Evolutionary conservation across 2,797 vertebrate species (phyloP).

Genomic region (Synaphobranchus kaupii): DNA sequence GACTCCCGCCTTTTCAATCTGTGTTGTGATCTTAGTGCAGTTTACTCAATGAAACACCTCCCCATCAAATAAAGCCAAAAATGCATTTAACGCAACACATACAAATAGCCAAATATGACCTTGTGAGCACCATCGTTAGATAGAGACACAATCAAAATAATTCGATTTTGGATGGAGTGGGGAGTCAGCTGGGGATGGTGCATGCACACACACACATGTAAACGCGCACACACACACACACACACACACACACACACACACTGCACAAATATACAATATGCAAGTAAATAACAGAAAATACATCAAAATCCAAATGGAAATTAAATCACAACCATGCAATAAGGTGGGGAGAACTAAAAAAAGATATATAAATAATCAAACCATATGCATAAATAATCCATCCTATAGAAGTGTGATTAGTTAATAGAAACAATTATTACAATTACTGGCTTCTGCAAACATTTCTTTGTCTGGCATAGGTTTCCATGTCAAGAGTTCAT

Average conservation of each 20-base stretch:
- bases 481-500: neutral
- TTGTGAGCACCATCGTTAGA: neutral
- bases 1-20: neutral
- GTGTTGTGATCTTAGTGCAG: neutral
- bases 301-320: slow-evolving; percentile 46
- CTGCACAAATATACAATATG: neutral
- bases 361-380: neutral
- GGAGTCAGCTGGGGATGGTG: neutral
- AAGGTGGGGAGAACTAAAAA: slow-evolving; percentile 18
- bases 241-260: neutral
- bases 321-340: slow-evolving; percentile 29
- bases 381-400: neutral
- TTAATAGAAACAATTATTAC: slow-evolving; percentile 34
- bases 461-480: neutral
- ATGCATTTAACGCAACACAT: neutral
- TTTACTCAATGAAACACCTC: neutral
- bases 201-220: neutral
- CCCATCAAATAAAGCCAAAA: neutral
- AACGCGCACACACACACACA: neutral
- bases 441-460: slow-evolving; percentile 24
- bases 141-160: neutral
- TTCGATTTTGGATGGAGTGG: neutral
- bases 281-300: neutral
- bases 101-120: neutral
- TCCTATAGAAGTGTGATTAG: neutral